These are phyloP conservation scores for Pica pica DNA, from an alignment of 2,113 vertebrate species.

Conservation along the genomic window DNA sequence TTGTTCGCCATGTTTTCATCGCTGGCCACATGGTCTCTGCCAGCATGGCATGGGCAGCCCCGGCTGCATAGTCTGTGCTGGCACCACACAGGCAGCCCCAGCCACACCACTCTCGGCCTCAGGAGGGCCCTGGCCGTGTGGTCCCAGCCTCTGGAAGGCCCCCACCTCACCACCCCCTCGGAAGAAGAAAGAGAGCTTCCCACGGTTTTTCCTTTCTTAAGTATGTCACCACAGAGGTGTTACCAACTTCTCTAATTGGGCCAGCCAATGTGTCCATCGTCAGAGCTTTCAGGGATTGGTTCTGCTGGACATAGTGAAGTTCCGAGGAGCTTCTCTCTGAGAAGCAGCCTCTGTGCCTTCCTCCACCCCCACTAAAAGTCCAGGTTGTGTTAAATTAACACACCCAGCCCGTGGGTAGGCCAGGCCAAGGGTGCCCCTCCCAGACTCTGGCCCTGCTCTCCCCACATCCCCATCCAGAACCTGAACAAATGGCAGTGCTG, in stretches of 20 bases:
- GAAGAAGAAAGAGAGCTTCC: not conserved
- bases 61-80: not conserved
- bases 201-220: not conserved
- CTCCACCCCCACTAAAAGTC: not conserved
- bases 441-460: not conserved
- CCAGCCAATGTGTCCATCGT: not conserved
- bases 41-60: not conserved
- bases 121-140: rapidly evolving
- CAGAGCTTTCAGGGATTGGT: not conserved
- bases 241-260: not conserved
- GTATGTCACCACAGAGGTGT: not conserved
- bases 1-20: not conserved
- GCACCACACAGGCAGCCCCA: not conserved
- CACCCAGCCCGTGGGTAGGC: not conserved
- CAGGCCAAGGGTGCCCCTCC: not conserved
- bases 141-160: not conserved
- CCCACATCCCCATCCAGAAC: not conserved
- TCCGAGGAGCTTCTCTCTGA: not conserved
- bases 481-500: not conserved
- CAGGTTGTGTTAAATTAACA: not conserved
- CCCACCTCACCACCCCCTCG: not conserved
- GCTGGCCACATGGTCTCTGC: not conserved
- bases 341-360: not conserved
- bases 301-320: not conserved
- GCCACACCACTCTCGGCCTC: not conserved